A percentile compares a stretch with the other conserved stretches of the same genome.
Evolutionary conservation across 2,888 invertebrate species (phyloP).

Genomic region (Nebria salina): DNA sequence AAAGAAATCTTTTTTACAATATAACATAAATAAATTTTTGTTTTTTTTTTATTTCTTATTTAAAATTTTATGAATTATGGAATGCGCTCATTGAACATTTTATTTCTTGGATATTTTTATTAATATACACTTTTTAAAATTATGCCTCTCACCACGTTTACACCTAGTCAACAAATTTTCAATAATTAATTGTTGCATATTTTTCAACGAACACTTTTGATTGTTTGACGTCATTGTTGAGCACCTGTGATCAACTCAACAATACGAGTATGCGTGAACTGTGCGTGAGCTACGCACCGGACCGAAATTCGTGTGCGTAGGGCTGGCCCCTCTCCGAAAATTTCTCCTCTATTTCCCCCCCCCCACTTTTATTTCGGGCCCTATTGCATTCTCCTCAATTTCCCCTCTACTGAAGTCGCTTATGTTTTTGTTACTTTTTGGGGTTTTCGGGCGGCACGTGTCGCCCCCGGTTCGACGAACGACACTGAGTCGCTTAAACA

Average conservation of each 20-base stretch:
- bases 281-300: slow-evolving; percentile 15
- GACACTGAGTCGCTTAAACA: background rate
- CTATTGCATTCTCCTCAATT: background rate
- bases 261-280: slow-evolving; percentile 13
- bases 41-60: too few relatives aligned
- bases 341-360: slow-evolving; percentile 13
- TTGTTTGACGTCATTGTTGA: background rate
- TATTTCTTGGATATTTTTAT: background rate
- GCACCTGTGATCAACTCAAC: background rate
- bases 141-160: slow-evolving; percentile 14
- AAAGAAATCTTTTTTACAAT: background rate
- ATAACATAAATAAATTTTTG: too few relatives aligned
- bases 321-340: slow-evolving; percentile 2
- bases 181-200: slow-evolving; percentile 34
- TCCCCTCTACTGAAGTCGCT: background rate
- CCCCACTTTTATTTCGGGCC: slow-evolving; percentile 20
- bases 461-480: background rate
- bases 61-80: too few relatives aligned
- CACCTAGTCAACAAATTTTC: slow-evolving; percentile 30
- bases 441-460: background rate
- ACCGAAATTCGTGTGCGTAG: slow-evolving; percentile 25
- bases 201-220: slow-evolving; percentile 17
- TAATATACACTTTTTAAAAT: background rate
- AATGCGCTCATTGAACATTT: too few relatives aligned
- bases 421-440: background rate